phyloP scores from a whole-genome alignment of 2,888 invertebrate species.

The Cantharis lateralis region DNA sequence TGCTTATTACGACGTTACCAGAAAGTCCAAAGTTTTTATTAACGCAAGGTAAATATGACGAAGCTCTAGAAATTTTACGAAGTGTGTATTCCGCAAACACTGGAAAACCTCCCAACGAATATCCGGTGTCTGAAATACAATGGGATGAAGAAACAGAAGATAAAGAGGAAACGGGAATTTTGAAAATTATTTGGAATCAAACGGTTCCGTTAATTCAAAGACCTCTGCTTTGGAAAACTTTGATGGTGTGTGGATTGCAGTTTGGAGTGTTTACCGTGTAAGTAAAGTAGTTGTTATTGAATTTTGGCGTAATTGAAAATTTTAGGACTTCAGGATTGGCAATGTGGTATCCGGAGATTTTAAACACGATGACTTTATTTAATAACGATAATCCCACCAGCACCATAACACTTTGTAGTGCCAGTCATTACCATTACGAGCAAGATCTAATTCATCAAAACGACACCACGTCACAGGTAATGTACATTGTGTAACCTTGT shows the following conservation, averaged over 20 bases:
- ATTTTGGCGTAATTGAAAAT: background rate
- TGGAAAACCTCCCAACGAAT: conserved; percentile 44
- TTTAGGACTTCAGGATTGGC: conserved; percentile 38
- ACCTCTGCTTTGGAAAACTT: conserved; percentile 47
- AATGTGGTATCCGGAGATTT: conserved; percentile 64
- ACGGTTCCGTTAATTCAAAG: conserved; percentile 50
- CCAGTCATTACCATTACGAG: conserved; percentile 40
- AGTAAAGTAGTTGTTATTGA: conserved; percentile 31
- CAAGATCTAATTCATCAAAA: background rate
- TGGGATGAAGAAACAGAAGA: conserved; percentile 42
- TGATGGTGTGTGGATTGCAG: conserved; percentile 52
- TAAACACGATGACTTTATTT: conserved; percentile 57
- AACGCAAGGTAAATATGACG: conserved; percentile 45
- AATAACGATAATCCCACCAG: conserved; percentile 37
- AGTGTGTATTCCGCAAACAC: conserved; percentile 50
- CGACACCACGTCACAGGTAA: background rate
- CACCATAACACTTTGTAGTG: conserved; percentile 45
- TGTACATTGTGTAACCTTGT: too few relatives aligned
- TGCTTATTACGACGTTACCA: conserved; percentile 46
- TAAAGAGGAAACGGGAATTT: conserved; percentile 12
- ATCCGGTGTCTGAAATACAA: conserved; percentile 46
- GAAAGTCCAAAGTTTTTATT: conserved; percentile 56
- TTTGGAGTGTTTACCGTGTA: conserved; percentile 55
- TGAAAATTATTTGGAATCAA: conserved; percentile 51
- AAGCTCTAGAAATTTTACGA: conserved; percentile 47